Base-by-base conservation (phyloP, 35 echinoderm and acorn worm genomes). In the Acanthaster planci region DNA sequence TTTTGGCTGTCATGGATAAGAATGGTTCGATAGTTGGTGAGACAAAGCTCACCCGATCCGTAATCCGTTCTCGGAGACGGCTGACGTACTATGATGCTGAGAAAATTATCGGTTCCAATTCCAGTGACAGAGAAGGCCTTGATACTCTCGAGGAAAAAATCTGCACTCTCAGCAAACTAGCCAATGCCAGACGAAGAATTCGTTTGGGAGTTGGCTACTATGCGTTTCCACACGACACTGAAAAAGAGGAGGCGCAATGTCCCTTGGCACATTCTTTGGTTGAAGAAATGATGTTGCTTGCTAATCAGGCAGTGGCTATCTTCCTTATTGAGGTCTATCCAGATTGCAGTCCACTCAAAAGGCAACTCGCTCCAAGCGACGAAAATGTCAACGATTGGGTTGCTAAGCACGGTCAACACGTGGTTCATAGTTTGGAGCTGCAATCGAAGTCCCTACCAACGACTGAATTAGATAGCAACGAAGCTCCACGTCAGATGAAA, bases 281-380 rank as follows among this genome's bases (percentile, higher is more conserved):
- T 16, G 95, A 97, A 87, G 91, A 97, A 84, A 84, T 97, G 78
- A 97, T 97, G 93, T 32, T 95, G 26, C 75, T 91, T 15, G 89
- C 93, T 0, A 95, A 95, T 23, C 64, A 87, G 76, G 68, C 56
- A 9, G 47, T 91, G 17, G 93, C 85, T 23, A 39, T 68, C 1
- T 82, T 55, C 84, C 84, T 95, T 40, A 32, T 84, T 3, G 42
- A 37, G 21, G 47, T 38, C n/a, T 87, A 78, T 34, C 54, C 67
- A 80, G 54, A 84, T 19, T 80, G 85, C 60, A 84, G 67, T 16
- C 93, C 93, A 36, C 76, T 95, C 0, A 29, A 89, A 23, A 78
- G 85, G 30, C 93, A 95, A 51, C 47, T 88, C 29, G 79, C 88
- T 38, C 93, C 93, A 51, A 15, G 52, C 30, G 17, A 19, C 68